These are phyloP conservation scores for Drosophila sucinea DNA, from an alignment of 1,140 invertebrate species.

Conservation along the genomic window DNA sequence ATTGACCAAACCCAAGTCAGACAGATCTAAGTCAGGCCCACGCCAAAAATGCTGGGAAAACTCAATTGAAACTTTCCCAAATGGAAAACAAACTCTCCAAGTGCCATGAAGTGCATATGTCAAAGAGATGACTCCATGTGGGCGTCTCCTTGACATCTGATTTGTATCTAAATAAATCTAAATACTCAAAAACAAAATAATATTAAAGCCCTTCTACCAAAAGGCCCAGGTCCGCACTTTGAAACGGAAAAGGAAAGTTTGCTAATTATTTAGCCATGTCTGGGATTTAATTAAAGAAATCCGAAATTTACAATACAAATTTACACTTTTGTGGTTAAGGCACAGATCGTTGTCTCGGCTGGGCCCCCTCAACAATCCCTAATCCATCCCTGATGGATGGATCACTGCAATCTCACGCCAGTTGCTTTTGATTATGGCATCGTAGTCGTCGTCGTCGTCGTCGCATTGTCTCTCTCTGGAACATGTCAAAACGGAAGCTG, in stretches of 20 bases:
- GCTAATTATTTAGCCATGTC: neutral
- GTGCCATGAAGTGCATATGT: slow-evolving; percentile 42
- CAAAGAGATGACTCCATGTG: slow-evolving; percentile 26
- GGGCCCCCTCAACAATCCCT: neutral
- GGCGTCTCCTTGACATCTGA: slow-evolving; percentile 42
- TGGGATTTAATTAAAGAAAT: no score
- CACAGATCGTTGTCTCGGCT: no score
- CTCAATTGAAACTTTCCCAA: slow-evolving; percentile 54
- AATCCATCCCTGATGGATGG: neutral
- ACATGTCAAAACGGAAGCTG: slow-evolving; percentile 73
- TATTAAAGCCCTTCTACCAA: slow-evolving; percentile 24
- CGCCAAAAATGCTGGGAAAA: slow-evolving; percentile 54
- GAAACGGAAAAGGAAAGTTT: neutral
- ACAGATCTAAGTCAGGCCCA: slow-evolving; percentile 46
- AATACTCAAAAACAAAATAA: slow-evolving; percentile 36
- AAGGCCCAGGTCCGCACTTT: neutral
- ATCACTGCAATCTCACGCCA: slow-evolving; percentile 45
- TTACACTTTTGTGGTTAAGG: no score
- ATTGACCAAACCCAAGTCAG: slow-evolving; percentile 38
- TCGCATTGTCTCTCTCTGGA: slow-evolving; percentile 54
- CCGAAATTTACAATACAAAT: no score
- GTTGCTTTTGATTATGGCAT: slow-evolving; percentile 60
- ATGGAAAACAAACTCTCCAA: slow-evolving; percentile 38
- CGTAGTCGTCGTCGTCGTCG: slow-evolving; percentile 30
- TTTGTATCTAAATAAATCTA: slow-evolving; percentile 53